Evolutionary conservation across 2,888 invertebrate species (phyloP).

Genomic region (Agonopterix arenella): DNA sequence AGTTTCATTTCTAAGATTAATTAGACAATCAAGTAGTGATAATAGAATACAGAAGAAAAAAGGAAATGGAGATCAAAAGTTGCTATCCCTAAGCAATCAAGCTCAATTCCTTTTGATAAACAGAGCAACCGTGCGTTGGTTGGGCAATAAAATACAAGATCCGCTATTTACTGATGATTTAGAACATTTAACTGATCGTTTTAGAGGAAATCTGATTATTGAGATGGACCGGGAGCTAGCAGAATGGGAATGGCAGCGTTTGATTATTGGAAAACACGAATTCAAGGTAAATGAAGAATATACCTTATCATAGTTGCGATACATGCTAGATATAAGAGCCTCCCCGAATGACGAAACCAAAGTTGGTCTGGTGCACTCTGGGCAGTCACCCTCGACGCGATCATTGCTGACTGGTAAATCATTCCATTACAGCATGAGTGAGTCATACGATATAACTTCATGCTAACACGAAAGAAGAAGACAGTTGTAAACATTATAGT

Average conservation of each 20-base stretch:
- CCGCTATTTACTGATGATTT: slow-evolving; percentile 66
- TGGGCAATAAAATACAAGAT: slow-evolving; percentile 78
- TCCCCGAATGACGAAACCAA: no score
- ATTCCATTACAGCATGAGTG: no score
- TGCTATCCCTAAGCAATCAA: slow-evolving; percentile 84
- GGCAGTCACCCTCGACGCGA: no score
- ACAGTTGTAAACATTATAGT: no score
- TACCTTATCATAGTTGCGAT: no score
- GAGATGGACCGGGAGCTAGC: slow-evolving; percentile 83
- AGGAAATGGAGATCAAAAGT: slow-evolving; percentile 29
- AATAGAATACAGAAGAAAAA: slow-evolving; percentile 49
- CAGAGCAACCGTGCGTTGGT: slow-evolving; percentile 84
- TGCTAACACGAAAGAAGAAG: no score
- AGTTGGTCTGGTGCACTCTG: no score
- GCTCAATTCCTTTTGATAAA: slow-evolving; percentile 92
- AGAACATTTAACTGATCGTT: slow-evolving; percentile 83
- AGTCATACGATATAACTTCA: no score
- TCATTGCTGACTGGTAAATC: no score
- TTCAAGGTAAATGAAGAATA: slow-evolving; percentile 75
- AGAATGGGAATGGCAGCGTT: slow-evolving; percentile 83
- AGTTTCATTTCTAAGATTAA: slow-evolving; percentile 80
- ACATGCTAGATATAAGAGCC: no score
- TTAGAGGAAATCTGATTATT: slow-evolving; percentile 94
- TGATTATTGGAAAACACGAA: slow-evolving; percentile 79
- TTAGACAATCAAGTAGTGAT: slow-evolving; percentile 75